Evolutionary conservation across 2,113 vertebrate genomes (phyloP).

Genomic region (Scytalopus superciliaris): DNA sequence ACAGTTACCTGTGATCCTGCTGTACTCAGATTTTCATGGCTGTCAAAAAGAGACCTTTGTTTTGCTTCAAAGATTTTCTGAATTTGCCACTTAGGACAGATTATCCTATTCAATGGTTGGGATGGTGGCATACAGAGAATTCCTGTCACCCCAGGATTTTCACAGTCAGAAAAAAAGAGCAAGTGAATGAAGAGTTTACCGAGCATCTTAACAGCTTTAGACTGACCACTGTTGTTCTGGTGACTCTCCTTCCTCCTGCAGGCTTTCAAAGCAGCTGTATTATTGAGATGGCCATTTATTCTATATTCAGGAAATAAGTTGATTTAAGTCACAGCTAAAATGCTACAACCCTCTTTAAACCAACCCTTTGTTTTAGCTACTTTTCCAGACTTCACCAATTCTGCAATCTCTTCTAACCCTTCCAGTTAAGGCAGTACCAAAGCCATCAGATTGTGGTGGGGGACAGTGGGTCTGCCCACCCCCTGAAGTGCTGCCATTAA

Average conservation of each 20-base stretch:
- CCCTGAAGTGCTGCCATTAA: no score
- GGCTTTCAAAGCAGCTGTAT: background rate
- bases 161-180: background rate
- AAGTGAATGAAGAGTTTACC: background rate
- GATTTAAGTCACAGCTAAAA: background rate
- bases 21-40: no score
- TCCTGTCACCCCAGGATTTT: background rate
- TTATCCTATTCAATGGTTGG: background rate
- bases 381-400: background rate
- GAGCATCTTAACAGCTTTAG: background rate
- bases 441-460: no score
- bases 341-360: background rate
- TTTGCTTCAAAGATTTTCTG: background rate
- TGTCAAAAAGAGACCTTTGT: background rate
- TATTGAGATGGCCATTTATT: background rate
- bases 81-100: background rate
- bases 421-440: background rate
- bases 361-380: background rate
- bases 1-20: background rate
- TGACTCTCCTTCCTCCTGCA: background rate
- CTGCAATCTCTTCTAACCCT: background rate
- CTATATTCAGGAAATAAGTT: background rate
- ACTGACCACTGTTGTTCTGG: background rate
- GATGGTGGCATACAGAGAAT: background rate
- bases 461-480: no score